phyloP scores from a whole-genome alignment of 2,113 vertebrate species.

The Anguilla japonica region DNA sequence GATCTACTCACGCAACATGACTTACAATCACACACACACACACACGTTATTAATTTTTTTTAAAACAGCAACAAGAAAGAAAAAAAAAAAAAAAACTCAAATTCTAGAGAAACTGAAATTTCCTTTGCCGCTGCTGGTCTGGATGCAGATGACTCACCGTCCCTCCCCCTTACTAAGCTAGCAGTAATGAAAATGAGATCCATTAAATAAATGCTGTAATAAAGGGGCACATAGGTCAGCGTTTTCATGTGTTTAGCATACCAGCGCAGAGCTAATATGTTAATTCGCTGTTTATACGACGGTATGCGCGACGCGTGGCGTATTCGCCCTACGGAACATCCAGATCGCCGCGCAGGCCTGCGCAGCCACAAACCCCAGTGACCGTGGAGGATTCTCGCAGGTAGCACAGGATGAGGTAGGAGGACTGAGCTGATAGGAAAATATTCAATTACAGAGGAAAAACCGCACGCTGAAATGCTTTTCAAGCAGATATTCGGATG shows the following conservation, averaged over 20 bases:
- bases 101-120: neutral
- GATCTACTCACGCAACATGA: neutral
- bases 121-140: neutral
- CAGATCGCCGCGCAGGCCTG: constrained; percentile 21
- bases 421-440: constrained; percentile 29
- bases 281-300: constrained; percentile 25
- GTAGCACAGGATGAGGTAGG: constrained; percentile 34
- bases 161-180: neutral
- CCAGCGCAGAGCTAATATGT: constrained; percentile 23
- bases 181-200: neutral
- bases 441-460: constrained; percentile 30
- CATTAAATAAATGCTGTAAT: constrained; percentile 24
- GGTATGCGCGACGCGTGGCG: constrained; percentile 19
- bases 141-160: neutral
- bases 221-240: constrained; percentile 16
- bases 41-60: neutral
- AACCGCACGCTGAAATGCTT: neutral
- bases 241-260: constrained; percentile 13
- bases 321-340: constrained; percentile 30
- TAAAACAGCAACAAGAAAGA: too few species aligned
- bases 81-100: neutral
- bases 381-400: constrained; percentile 33
- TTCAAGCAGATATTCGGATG: neutral
- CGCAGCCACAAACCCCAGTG: neutral
- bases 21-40: neutral